Evolutionary conservation across 2,797 vertebrate genomes (phyloP), one percentile per base, ranked within the genome.

Genomic region (Chelon auratus): DNA sequence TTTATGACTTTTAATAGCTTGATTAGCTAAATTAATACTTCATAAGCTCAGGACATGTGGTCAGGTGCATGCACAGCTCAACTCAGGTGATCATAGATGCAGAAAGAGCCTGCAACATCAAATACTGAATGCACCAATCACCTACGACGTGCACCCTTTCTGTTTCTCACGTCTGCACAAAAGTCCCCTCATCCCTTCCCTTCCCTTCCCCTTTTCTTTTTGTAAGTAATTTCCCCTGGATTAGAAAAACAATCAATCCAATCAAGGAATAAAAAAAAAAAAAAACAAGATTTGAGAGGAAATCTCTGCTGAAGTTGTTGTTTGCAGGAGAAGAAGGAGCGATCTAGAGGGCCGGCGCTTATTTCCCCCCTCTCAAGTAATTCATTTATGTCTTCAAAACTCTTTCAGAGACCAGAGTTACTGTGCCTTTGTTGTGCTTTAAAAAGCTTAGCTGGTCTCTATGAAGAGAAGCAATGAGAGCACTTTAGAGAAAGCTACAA

Each of bases 321-420:
- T 89, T 83, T 87, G 88, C 53, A 67, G 73, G 70, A 87, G 82
- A 81, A 81, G 85, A 82, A 86, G 86, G 75, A 80, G 77, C 53
- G 76, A 90, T 87, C 87, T 85, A 75, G 87, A 90, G 84, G 79
- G 72, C 76, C 59, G 84, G 92, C 78, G 59, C 93, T 80, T 91
- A 93, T 94, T 94, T 93, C 92, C 84, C 30, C 30, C 30, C 30
- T 94, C 92, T 93, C 89, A 92, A 93, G 91, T 94, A 91, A 93
- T 89, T 94, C 94, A 94, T 95, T 95, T 94, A 94, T 91, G 89
- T 93, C 89, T 94, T 94, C 91, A 94, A 93, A 95, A 94, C 87
- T 90, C 87, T 92, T 89, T 92, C 68, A 85, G 91, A 91, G 93
- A 93, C 88, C 91, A 93, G 90, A 94, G 93, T 93, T 92, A 92